phyloP scores from a whole-genome alignment of 2,113 vertebrate species.

The Pluvianellus socialis region DNA sequence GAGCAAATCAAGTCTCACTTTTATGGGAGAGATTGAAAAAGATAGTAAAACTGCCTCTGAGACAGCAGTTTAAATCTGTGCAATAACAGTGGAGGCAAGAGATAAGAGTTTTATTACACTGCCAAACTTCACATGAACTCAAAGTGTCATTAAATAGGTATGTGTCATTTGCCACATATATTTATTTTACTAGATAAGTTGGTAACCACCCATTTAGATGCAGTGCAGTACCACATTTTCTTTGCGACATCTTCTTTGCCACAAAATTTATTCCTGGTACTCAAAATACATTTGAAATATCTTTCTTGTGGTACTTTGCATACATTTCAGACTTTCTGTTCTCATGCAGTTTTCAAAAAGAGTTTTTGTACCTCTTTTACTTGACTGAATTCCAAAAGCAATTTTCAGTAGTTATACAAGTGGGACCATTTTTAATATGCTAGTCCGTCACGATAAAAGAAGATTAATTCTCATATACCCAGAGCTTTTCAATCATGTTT shows the following conservation, averaged over 20 bases:
- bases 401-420: constrained; percentile 44
- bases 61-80: constrained; percentile 84
- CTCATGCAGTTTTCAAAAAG: neutral
- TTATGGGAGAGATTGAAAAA: constrained; percentile 86
- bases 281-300: neutral
- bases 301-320: neutral
- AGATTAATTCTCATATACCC: constrained; percentile 50
- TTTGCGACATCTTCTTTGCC: constrained; percentile 40
- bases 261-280: constrained; percentile 13
- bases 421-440: constrained; percentile 42
- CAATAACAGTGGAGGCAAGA: constrained; percentile 86
- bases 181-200: constrained; percentile 80
- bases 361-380: constrained; percentile 2
- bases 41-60: constrained; percentile 87
- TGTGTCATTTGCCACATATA: constrained; percentile 82
- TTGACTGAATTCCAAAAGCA: constrained; percentile 34
- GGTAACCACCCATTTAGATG: constrained; percentile 80
- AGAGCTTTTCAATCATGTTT: constrained; percentile 53
- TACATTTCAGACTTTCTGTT: constrained; percentile 12
- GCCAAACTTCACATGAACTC: constrained; percentile 87
- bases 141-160: constrained; percentile 85
- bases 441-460: constrained; percentile 53
- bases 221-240: constrained; percentile 41
- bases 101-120: constrained; percentile 91
- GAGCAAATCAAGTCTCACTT: constrained; percentile 88